A percentile compares a stretch with the other conserved stretches of the same genome.
Conservation (phyloP, 2,113 vertebrate genomes). For the Hemichromis elongatus region DNA sequence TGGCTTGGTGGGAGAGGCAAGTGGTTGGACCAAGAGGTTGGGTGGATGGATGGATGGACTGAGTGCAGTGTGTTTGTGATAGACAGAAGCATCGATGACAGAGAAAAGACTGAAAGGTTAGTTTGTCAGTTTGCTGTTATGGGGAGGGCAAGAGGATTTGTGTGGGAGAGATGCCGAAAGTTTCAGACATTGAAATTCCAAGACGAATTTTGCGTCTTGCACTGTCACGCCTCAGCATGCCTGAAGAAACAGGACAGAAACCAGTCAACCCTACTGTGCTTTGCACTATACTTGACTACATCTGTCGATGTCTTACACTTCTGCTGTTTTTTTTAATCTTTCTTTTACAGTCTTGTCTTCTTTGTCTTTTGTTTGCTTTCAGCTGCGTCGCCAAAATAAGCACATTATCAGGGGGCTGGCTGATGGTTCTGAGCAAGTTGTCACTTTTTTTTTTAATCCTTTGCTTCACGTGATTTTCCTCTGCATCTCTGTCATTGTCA, state of each 20-base stretch:
- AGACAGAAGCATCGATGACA: neutral
- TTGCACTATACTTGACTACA: neutral
- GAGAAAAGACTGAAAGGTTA: neutral
- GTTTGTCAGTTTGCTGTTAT: conserved; percentile 5
- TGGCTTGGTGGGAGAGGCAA: neutral
- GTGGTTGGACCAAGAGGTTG: neutral
- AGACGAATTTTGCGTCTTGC: neutral
- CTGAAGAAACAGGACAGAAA: conserved; percentile 11
- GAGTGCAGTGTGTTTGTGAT: neutral
- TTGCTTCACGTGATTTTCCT: neutral
- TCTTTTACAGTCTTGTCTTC: neutral
- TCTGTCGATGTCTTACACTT: neutral
- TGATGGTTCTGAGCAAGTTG: conserved; percentile 10
- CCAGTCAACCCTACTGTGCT: neutral
- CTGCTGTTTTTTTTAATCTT: neutral
- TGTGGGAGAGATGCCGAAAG: conserved; percentile 7
- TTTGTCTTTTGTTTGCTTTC: neutral
- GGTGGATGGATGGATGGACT: neutral
- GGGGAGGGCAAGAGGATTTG: conserved; percentile 1
- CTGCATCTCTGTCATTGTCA: neutral
- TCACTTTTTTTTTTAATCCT: neutral
- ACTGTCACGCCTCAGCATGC: neutral
- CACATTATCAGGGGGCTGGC: neutral
- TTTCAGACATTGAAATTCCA: conserved; percentile 39
- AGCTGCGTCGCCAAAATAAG: neutral